Percentiles rank a stretch among this genome's conserved stretches.
Conservation (phyloP, 2,888 invertebrate genomes). For the Aspidiotus rigidus region DNA sequence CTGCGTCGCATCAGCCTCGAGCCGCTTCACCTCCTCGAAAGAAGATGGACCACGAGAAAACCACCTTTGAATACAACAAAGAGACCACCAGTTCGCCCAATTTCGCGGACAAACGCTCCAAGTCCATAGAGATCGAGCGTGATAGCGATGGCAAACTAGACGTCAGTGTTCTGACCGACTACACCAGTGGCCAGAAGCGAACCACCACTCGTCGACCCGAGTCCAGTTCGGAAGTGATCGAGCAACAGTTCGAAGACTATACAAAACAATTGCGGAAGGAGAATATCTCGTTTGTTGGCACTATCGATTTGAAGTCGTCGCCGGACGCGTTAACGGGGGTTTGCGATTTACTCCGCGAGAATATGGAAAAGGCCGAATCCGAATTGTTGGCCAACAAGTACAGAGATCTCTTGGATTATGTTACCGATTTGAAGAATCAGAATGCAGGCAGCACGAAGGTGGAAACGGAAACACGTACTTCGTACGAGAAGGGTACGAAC, state of each 20-base stretch:
- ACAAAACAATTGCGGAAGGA: neutral
- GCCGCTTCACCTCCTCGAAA: too few species aligned
- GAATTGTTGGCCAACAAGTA: neutral
- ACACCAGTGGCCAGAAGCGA: neutral
- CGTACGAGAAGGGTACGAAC: neutral
- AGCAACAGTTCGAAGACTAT: constrained; percentile 2
- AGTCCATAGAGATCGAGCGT: neutral
- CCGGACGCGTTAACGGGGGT: neutral
- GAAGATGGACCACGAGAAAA: too few species aligned
- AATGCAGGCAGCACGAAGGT: neutral
- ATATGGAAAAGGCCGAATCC: neutral
- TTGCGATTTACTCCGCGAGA: neutral
- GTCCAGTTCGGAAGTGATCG: neutral
- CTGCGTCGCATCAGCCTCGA: too few species aligned
- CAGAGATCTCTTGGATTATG: neutral
- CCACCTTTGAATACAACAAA: too few species aligned
- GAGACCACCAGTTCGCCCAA: too few species aligned
- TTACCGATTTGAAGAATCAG: neutral
- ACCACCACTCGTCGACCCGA: neutral
- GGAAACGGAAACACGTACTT: neutral
- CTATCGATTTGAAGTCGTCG: neutral
- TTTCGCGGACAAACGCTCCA: neutral
- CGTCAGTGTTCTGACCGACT: neutral
- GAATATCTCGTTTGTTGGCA: neutral
- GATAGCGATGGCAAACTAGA: neutral